Percentiles rank a stretch among this genome's conserved stretches.
Evolutionary conservation across 2,113 vertebrate species (phyloP).

Genomic region (Procavia capensis): DNA sequence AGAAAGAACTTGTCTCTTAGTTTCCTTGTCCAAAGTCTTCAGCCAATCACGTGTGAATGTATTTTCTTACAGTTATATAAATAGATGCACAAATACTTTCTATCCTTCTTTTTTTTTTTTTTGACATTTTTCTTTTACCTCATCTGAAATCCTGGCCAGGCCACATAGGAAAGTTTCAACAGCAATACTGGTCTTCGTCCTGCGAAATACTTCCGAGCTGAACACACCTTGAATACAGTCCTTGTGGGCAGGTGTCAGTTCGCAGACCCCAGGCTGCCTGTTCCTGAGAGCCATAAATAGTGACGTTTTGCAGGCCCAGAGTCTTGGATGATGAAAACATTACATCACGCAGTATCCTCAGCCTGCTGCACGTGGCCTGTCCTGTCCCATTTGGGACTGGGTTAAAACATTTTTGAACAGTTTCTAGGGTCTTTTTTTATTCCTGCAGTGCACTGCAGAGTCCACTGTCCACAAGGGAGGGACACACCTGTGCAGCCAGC

Average conservation of each 20-base stretch:
- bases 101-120: too few relatives aligned
- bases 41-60: accelerated
- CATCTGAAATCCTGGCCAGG: not conserved
- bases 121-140: not conserved
- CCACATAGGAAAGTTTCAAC: not conserved
- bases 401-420: not conserved
- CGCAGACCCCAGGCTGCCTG: accelerated
- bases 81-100: not conserved
- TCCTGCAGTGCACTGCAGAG: constrained; percentile 36
- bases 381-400: constrained; percentile 27
- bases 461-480: not conserved
- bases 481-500: not conserved
- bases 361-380: not conserved
- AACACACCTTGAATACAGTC: accelerated
- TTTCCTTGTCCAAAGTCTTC: not conserved
- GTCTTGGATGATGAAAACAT: accelerated
- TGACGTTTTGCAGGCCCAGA: not conserved
- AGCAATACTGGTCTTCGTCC: accelerated
- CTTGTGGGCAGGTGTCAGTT: accelerated
- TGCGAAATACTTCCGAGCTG: not conserved
- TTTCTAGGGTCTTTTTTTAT: constrained; percentile 48
- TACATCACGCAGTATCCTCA: not conserved
- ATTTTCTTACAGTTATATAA: not conserved
- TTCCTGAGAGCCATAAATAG: not conserved
- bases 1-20: not conserved